phyloP scores from a whole-genome alignment of 1,140 invertebrate genomes.

The Drosophila prosaltans region DNA sequence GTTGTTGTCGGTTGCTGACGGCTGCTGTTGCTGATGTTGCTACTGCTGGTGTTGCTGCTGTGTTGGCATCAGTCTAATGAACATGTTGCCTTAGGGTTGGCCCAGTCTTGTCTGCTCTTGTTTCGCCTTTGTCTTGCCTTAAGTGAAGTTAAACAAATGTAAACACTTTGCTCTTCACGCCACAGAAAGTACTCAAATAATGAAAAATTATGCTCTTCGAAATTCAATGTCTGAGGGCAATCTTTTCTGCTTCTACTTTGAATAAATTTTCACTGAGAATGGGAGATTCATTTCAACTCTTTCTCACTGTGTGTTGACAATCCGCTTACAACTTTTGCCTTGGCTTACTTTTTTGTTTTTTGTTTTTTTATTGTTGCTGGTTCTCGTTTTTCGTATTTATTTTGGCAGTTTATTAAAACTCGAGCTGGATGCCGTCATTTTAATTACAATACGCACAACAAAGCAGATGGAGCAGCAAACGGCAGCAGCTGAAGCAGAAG shows the following conservation, averaged over 20 bases:
- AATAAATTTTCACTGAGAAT: conserved; percentile 46
- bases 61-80: conserved; percentile 47
- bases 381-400: conserved; percentile 51
- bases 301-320: conserved; percentile 23
- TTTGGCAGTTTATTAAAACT: conserved; percentile 77
- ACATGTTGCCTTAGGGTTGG: conserved; percentile 45
- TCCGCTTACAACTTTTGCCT: conserved; percentile 56
- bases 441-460: conserved; percentile 66
- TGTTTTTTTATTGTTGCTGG: neutral
- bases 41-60: neutral
- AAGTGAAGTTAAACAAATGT: conserved; percentile 65
- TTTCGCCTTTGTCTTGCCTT: conserved; percentile 21
- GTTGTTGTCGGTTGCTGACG: neutral
- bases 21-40: neutral
- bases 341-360: conserved; percentile 32
- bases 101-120: neutral
- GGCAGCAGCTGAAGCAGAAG: neutral
- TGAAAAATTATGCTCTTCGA: conserved; percentile 68
- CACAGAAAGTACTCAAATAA: conserved; percentile 44
- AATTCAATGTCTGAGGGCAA: conserved; percentile 11
- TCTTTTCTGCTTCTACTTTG: conserved; percentile 18
- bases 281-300: conserved; percentile 13
- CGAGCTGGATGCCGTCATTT: conserved; percentile 68
- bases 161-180: conserved; percentile 74
- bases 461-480: conserved; percentile 21